These are phyloP conservation scores for Notodonta dromedarius DNA, from an alignment of 2,888 invertebrate genomes.

Conservation along the genomic window DNA sequence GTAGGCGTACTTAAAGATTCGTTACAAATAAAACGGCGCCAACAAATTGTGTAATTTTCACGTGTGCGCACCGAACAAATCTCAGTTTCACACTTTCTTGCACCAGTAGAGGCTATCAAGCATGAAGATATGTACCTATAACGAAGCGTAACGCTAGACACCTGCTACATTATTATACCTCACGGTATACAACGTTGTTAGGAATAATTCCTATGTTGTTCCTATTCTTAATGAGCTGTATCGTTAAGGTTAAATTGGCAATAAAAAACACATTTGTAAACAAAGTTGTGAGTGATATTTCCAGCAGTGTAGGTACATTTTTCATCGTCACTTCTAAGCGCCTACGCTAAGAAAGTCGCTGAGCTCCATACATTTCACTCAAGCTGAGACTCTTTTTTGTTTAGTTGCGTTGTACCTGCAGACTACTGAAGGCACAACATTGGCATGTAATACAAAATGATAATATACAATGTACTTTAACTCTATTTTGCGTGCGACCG, in stretches of 20 bases:
- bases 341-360: too few species aligned
- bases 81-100: slow-evolving; percentile 27
- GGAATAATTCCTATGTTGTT: background rate
- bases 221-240: background rate
- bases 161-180: background rate
- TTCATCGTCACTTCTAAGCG: background rate
- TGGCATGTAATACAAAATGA: too few species aligned
- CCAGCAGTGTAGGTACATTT: background rate
- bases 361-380: too few species aligned
- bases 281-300: background rate
- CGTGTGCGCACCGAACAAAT: slow-evolving; percentile 12
- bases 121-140: slow-evolving; percentile 18
- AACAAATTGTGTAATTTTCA: slow-evolving; percentile 30
- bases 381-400: too few species aligned
- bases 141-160: background rate
- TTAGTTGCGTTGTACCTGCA: too few species aligned
- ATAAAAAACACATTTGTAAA: slow-evolving; percentile 1
- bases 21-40: slow-evolving; percentile 26
- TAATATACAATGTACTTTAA: too few species aligned
- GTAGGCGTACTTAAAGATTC: background rate
- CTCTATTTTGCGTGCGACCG: too few species aligned
- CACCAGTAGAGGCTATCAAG: slow-evolving; percentile 16
- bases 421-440: too few species aligned
- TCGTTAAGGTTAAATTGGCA: background rate
- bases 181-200: background rate